These are phyloP conservation scores for Phrynocephalus versicolor DNA, from an alignment of 2,113 vertebrate species.

Conservation along the genomic window DNA sequence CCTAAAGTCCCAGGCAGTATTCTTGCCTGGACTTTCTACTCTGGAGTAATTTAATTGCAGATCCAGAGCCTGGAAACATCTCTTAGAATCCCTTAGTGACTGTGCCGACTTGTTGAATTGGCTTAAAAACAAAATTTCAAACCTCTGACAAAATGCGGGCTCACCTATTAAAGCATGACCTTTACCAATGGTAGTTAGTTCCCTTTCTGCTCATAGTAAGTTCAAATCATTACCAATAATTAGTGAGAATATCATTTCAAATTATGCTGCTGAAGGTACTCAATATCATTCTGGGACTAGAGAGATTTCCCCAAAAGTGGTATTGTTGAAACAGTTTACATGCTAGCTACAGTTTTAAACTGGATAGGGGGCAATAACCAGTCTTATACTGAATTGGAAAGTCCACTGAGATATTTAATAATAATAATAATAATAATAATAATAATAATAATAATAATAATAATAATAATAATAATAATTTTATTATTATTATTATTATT, in stretches of 20 bases:
- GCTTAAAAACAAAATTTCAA: too few relatives aligned
- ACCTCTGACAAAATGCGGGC: neutral
- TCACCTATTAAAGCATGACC: too few relatives aligned
- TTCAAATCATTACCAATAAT: neutral
- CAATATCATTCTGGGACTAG: neutral
- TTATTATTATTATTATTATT: too few relatives aligned
- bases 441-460: too few relatives aligned
- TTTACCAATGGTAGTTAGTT: neutral
- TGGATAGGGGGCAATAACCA: neutral
- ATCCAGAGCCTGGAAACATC: too few relatives aligned
- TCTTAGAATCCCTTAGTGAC: too few relatives aligned
- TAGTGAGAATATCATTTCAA: neutral
- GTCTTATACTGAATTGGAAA: neutral
- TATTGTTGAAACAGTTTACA: neutral
- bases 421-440: too few relatives aligned
- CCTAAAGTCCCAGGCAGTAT: neutral
- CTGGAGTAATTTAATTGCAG: neutral
- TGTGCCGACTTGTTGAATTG: too few relatives aligned
- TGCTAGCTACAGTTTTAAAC: neutral
- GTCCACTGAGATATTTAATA: too few relatives aligned
- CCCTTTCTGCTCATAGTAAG: neutral
- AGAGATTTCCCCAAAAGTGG: neutral
- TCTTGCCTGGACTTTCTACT: neutral
- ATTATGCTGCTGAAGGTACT: neutral
- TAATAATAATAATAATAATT: too few relatives aligned